Evolutionary conservation across 1,140 invertebrate genomes (phyloP).

Genomic region (Leptinotarsa defecta): DNA sequence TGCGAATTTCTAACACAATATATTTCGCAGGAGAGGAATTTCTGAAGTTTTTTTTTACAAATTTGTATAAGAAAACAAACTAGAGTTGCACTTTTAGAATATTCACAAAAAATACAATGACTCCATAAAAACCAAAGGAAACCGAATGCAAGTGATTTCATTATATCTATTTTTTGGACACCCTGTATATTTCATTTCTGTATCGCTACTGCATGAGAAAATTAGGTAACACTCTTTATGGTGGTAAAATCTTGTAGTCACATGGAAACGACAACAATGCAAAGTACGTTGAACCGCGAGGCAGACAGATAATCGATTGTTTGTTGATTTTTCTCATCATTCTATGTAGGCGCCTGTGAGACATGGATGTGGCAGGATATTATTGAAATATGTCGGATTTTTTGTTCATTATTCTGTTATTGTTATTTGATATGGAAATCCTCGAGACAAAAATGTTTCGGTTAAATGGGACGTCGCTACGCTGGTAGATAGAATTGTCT

Average conservation of each 20-base stretch:
- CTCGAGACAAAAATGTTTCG: not conserved
- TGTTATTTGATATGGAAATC: not conserved
- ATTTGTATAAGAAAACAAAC: no score
- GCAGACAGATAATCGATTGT: conserved; percentile 4
- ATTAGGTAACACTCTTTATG: not conserved
- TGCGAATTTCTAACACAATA: no score
- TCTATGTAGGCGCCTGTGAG: not conserved
- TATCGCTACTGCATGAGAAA: not conserved
- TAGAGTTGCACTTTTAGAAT: no score
- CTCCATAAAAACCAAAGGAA: no score
- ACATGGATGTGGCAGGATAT: conserved; percentile 2
- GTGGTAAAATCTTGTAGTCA: not conserved
- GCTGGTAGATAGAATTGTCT: not conserved
- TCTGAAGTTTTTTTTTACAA: no score
- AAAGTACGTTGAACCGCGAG: conserved; percentile 17
- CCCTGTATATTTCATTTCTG: no score
- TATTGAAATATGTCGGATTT: not conserved
- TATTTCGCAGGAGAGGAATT: no score
- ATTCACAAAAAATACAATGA: no score
- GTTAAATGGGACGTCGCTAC: not conserved
- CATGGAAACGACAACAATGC: conserved; percentile 17
- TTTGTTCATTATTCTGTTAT: not conserved
- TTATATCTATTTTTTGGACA: not conserved
- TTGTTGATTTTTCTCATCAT: conserved; percentile 8
- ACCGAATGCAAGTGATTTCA: not conserved